These are phyloP conservation scores for Meleagris gallopavo DNA, from an alignment of 2,113 vertebrate species.

Conservation along the genomic window DNA sequence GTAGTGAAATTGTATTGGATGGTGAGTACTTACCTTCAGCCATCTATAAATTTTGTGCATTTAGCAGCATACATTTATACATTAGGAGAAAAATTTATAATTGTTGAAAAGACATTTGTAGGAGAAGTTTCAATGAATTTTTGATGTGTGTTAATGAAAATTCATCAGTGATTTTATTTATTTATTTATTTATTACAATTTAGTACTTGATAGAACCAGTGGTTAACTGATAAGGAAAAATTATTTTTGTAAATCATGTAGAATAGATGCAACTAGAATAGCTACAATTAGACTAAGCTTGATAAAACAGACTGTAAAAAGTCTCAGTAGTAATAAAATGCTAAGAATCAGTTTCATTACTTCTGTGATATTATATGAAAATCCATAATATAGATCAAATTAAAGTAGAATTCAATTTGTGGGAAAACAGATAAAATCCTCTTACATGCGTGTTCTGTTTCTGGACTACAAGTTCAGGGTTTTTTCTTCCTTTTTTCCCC, in stretches of 20 bases:
- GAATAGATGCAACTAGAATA: background rate
- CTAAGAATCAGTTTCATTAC: background rate
- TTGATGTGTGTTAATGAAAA: background rate
- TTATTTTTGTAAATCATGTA: background rate
- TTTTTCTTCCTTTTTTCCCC: background rate
- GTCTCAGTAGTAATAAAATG: background rate
- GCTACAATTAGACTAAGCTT: background rate
- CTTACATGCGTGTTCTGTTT: background rate
- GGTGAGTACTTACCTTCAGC: constrained; percentile 77
- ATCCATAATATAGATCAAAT: background rate
- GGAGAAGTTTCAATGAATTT: background rate
- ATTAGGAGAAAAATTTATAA: background rate
- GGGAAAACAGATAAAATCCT: background rate
- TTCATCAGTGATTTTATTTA: background rate
- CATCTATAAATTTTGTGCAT: background rate
- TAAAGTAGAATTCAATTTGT: background rate
- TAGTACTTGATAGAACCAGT: background rate
- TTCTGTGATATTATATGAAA: background rate
- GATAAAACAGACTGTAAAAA: background rate
- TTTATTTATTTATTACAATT: background rate
- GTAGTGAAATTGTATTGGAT: constrained; percentile 93
- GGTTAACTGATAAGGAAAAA: background rate
- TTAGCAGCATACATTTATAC: background rate
- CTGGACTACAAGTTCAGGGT: background rate
- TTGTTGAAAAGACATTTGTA: background rate